A percentile compares a stretch with the other conserved stretches of the same genome.
phyloP scores from a whole-genome alignment of 2,888 invertebrate genomes.

The Aphodius granarius region DNA sequence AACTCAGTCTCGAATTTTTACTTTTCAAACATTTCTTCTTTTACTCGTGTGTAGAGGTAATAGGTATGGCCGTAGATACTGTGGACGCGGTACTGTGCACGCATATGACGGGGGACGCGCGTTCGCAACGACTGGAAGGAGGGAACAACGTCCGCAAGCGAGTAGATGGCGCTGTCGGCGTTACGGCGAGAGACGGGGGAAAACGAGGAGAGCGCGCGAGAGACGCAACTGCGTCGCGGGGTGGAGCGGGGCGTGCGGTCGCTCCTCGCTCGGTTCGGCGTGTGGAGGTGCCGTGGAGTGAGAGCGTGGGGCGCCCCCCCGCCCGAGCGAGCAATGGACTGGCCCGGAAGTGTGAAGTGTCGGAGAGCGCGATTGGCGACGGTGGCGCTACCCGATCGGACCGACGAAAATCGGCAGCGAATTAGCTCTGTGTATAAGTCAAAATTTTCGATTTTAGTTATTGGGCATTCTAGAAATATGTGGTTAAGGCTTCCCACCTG shows the following conservation, averaged over 20 bases:
- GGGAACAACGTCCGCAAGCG: conserved; percentile 1
- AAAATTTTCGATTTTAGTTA: too few relatives aligned
- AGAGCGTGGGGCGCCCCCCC: background rate
- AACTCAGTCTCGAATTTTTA: too few relatives aligned
- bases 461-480: too few relatives aligned
- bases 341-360: conserved; percentile 25
- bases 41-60: background rate
- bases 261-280: background rate
- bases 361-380: conserved; percentile 1
- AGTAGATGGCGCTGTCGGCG: conserved; percentile 3
- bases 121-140: conserved; percentile 5
- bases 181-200: too few relatives aligned
- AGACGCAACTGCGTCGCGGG: background rate
- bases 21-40: too few relatives aligned
- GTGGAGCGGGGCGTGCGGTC: background rate
- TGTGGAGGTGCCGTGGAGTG: conserved; percentile 1
- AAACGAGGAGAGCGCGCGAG: background rate
- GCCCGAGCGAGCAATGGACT: conserved; percentile 25
- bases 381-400: conserved; percentile 3
- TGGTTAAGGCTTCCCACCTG: too few relatives aligned
- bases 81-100: background rate
- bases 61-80: background rate
- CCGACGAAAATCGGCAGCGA: background rate
- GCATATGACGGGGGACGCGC: background rate
- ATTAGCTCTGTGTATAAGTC: too few relatives aligned